Evolutionary conservation across 2,797 vertebrate genomes (phyloP).

Genomic region (Phyllotis vaccarum): DNA sequence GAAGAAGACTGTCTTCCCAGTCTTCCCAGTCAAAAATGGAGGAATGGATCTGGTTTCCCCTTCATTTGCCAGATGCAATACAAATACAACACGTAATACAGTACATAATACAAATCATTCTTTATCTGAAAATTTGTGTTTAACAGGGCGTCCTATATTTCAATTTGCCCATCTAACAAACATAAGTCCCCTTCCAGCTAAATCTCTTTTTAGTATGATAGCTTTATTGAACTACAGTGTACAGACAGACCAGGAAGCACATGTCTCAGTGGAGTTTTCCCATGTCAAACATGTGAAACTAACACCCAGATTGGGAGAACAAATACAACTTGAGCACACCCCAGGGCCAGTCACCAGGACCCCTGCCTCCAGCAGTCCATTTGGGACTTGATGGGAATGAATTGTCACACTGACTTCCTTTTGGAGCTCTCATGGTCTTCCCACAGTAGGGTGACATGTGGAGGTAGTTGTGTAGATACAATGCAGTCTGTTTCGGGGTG

Average conservation of each 20-base stretch:
- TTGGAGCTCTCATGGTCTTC: not conserved
- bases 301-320: not conserved
- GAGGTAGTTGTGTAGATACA: not conserved
- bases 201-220: not conserved
- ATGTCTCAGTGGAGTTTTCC: not conserved
- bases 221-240: not conserved
- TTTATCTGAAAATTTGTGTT: constrained; percentile 44
- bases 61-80: not conserved
- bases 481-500: not conserved
- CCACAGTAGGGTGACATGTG: rapidly evolving
- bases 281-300: not conserved
- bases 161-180: constrained; percentile 31
- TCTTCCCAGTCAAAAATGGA: not conserved
- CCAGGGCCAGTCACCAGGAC: not conserved
- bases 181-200: not conserved
- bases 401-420: not conserved
- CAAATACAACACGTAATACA: not conserved
- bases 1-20: not conserved
- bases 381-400: not conserved
- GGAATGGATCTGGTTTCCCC: not conserved
- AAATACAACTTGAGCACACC: not conserved
- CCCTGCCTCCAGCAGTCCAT: not conserved
- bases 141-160: constrained; percentile 8
- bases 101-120: no score
- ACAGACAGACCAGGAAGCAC: not conserved